A percentile compares a stretch with the other conserved stretches of the same genome.
Evolutionary conservation across 2,888 invertebrate genomes (phyloP).

Genomic region (Hirtodrosophila duncani): DNA sequence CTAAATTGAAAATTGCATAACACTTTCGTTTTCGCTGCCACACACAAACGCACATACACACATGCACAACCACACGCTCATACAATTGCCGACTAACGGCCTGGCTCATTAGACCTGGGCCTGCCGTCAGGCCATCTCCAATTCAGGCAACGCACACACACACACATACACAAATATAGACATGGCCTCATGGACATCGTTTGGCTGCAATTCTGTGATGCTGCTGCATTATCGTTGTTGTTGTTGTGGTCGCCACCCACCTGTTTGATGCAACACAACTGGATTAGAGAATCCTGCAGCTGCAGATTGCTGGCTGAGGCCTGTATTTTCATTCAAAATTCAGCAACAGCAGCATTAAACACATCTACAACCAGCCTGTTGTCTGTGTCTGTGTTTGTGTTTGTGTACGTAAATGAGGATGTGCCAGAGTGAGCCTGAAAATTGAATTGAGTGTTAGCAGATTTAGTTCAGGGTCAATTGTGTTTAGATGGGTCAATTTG

Average conservation of each 20-base stretch:
- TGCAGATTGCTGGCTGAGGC: constrained; percentile 19
- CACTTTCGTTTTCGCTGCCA: constrained; percentile 58
- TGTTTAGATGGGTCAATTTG: constrained; percentile 52
- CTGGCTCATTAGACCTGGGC: constrained; percentile 5
- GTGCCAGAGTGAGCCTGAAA: constrained; percentile 2
- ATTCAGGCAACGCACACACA: constrained; percentile 3
- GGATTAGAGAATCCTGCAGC: constrained; percentile 52
- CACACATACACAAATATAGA: constrained; percentile 8
- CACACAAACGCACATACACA: constrained; percentile 11
- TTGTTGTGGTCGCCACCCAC: constrained; percentile 48
- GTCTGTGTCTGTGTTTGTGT: too few species aligned
- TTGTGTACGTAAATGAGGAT: not conserved
- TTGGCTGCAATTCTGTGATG: constrained; percentile 13
- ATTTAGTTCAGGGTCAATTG: constrained; percentile 70
- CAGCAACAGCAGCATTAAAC: constrained; percentile 35
- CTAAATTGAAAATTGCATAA: constrained; percentile 64
- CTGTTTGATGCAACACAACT: constrained; percentile 57
- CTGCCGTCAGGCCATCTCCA: constrained; percentile 5
- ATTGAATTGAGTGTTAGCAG: constrained; percentile 49
- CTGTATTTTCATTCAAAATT: constrained; percentile 50
- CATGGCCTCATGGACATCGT: constrained; percentile 11
- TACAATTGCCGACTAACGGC: constrained; percentile 3
- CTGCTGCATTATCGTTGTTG: constrained; percentile 1
- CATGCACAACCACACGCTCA: not conserved
- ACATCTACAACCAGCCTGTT: constrained; percentile 16